phyloP scores from a whole-genome alignment of 2,797 vertebrate genomes.

The Microctenopoma steveboyesi region DNA sequence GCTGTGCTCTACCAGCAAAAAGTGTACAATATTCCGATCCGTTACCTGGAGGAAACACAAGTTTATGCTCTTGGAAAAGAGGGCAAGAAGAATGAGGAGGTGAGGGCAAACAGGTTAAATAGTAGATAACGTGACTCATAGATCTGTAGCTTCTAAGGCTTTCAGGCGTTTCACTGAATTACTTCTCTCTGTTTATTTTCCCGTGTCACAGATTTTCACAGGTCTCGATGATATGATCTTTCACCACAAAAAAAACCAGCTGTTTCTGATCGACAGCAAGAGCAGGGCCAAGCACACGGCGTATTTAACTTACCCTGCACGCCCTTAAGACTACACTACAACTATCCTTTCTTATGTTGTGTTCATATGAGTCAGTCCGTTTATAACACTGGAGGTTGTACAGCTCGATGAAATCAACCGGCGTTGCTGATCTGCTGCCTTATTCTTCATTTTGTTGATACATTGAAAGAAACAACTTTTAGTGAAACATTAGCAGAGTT shows the following conservation, averaged over 20 bases:
- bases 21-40: conserved; percentile 84
- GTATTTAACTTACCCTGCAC: conserved; percentile 75
- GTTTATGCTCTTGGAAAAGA: conserved; percentile 83
- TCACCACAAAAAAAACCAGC: conserved; percentile 80
- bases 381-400: conserved; percentile 5
- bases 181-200: conserved; percentile 20
- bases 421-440: neutral
- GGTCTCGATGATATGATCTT: conserved; percentile 82
- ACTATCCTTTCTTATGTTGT: neutral
- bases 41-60: conserved; percentile 74
- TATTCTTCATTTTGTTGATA: neutral
- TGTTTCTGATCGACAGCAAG: conserved; percentile 85
- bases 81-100: conserved; percentile 84
- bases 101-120: conserved; percentile 34
- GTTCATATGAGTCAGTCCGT: neutral
- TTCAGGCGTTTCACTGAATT: neutral
- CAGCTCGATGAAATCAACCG: neutral
- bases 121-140: neutral
- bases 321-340: conserved; percentile 49
- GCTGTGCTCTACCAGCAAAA: conserved; percentile 82
- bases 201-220: conserved; percentile 74
- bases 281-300: conserved; percentile 82
- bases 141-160: neutral
- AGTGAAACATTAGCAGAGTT: neutral
- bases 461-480: neutral